phyloP scores from a whole-genome alignment of 2,113 vertebrate species.

The Pelecanoides urinatrix region DNA sequence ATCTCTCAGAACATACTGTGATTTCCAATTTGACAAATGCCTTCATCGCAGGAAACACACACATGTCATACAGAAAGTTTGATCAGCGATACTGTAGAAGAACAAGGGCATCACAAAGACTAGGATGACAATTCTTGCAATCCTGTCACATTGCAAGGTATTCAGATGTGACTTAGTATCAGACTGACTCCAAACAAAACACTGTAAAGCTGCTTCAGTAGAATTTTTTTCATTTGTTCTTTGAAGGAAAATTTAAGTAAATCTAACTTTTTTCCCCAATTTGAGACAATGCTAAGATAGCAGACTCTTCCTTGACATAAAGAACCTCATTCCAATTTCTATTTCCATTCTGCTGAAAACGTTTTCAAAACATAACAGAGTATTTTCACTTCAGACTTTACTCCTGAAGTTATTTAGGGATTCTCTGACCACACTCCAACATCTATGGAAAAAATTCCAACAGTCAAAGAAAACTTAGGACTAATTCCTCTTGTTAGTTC shows the following conservation, averaged over 20 bases:
- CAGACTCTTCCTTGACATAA: neutral
- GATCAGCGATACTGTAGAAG: neutral
- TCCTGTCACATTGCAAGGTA: neutral
- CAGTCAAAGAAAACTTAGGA: neutral
- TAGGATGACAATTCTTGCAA: neutral
- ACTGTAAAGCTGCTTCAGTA: neutral
- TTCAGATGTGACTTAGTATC: neutral
- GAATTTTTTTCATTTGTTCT: neutral
- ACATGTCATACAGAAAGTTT: neutral
- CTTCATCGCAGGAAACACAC: neutral
- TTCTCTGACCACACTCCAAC: neutral
- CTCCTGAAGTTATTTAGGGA: neutral
- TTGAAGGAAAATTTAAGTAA: neutral
- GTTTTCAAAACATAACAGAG: neutral
- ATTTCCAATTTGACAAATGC: neutral
- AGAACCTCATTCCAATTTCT: neutral
- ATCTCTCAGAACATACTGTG: neutral
- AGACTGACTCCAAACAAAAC: neutral
- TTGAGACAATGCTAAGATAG: neutral
- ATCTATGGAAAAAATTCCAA: neutral
- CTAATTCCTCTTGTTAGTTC: neutral
- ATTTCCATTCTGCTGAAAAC: neutral
- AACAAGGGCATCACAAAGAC: neutral
- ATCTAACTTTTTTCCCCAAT: neutral
- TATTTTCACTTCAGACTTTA: neutral